phyloP scores from a whole-genome alignment of 2,797 vertebrate species.

The Chiropotes sagulatus region DNA sequence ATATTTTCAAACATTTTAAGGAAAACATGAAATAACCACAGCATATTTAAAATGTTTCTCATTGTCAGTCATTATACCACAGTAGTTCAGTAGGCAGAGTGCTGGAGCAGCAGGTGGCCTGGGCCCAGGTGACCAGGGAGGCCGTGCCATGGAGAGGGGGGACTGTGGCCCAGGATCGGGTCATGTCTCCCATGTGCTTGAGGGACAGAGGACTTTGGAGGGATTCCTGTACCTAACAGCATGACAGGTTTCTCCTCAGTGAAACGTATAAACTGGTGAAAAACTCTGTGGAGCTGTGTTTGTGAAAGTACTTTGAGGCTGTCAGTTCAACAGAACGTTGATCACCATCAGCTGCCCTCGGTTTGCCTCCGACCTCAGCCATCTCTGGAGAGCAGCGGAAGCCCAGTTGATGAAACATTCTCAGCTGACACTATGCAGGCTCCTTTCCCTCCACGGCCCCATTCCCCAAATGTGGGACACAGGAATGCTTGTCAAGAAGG shows the following conservation, averaged over 20 bases:
- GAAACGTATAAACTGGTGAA: not conserved
- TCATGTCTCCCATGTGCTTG: too few species aligned
- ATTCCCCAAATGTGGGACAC: not conserved
- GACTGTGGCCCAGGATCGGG: not conserved
- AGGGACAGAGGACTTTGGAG: too few species aligned
- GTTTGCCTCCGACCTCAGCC: not conserved
- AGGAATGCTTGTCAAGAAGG: not conserved
- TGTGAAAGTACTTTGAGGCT: not conserved
- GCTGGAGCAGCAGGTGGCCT: not conserved
- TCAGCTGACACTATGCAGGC: not conserved
- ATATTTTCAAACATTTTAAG: not conserved
- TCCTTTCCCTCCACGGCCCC: not conserved
- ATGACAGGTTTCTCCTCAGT: not conserved
- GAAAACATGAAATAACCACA: not conserved
- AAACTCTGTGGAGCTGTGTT: not conserved
- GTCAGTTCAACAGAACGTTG: rapidly evolving
- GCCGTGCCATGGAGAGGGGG: not conserved
- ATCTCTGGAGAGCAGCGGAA: rapidly evolving
- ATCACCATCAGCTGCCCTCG: rapidly evolving
- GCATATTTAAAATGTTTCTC: not conserved
- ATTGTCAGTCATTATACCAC: too few species aligned
- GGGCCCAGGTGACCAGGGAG: not conserved
- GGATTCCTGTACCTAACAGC: too few species aligned
- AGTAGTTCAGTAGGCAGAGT: not conserved
- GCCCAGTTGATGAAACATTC: not conserved